Base-by-base conservation (phyloP, 1,140 invertebrate species). In the Bombus breviceps region DNA sequence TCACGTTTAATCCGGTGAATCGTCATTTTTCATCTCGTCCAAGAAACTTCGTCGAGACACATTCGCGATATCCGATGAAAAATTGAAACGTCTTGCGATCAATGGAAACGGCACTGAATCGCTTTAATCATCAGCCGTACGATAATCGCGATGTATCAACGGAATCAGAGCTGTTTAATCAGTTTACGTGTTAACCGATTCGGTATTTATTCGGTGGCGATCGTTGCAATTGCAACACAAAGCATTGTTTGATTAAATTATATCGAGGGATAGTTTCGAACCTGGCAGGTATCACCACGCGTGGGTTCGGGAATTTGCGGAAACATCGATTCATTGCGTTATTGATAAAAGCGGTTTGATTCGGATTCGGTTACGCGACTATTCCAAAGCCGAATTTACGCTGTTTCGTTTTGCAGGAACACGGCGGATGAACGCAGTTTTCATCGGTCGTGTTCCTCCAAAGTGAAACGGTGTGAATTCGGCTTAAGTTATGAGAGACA, bases 1-100 rank as follows among this genome's bases (percentile, higher is more conserved):
- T 87, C 80, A 75, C 80, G 85, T 88, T 41, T 64, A 13, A 18
- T 53, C 10, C 62, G 32, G 4, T 22, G 68, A 77, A 87, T 87
- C 73, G 73, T 32, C 69, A 43, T 59, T 88, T 88, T 66, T 79
- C 80, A 39, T 41, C 47, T 53, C 15, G 43, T 25, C n/a, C 12
- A 8, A 22, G 81, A 41, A 28, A 77, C 72, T 87, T 83, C 6
- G 59, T 64, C 28, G 18, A 22, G 41, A 32, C 39, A 10, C 5
- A 13, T 34, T 73, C 34, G 62, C 6, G 28, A 15, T 53, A 25
- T 25, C 15, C 34, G 66, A n/a, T 39, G 53, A 59, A 25, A 62
- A 39, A n/a, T 77, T 8, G 34, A 59, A 76, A 73, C 28, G 28
- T 41, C 41, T 5, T 28, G 5, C 0, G 15, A 8, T 69, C 59